These are phyloP conservation scores for Scomberomorus guttatus DNA, from an alignment of 2,797 vertebrate species.

Conservation along the genomic window DNA sequence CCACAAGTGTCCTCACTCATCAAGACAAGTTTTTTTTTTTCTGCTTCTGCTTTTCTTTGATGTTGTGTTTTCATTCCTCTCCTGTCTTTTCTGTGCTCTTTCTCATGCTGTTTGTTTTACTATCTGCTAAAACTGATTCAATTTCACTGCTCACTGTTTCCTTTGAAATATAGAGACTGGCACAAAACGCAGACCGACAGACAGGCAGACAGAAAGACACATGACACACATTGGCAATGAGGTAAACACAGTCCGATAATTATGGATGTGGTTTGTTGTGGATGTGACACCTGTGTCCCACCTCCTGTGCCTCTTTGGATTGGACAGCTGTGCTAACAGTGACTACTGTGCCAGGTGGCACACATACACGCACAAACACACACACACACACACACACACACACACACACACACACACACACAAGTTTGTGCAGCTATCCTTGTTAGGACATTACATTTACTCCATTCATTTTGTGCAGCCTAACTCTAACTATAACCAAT, in stretches of 20 bases:
- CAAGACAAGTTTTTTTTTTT: background rate
- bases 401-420: conserved; percentile 6
- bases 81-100: background rate
- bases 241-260: conserved; percentile 74
- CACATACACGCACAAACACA: background rate
- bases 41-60: conserved; percentile 1
- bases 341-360: conserved; percentile 58
- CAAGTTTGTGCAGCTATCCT: too few relatives aligned
- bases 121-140: conserved; percentile 9
- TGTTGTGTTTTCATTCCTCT: background rate
- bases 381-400: conserved; percentile 9
- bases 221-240: conserved; percentile 55
- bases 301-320: conserved; percentile 77
- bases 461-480: too few relatives aligned
- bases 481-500: too few relatives aligned
- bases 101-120: background rate
- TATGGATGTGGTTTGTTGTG: conserved; percentile 72
- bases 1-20: conserved; percentile 16
- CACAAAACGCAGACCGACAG: conserved; percentile 8
- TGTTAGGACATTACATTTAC: too few relatives aligned
- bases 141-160: conserved; percentile 12
- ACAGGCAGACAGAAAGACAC: conserved; percentile 26
- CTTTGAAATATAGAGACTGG: conserved; percentile 24
- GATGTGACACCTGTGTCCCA: conserved; percentile 78
- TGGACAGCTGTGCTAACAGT: conserved; percentile 82